phyloP scores from a whole-genome alignment of 2,113 vertebrate genomes.

The Chlorodrepanis virens region DNA sequence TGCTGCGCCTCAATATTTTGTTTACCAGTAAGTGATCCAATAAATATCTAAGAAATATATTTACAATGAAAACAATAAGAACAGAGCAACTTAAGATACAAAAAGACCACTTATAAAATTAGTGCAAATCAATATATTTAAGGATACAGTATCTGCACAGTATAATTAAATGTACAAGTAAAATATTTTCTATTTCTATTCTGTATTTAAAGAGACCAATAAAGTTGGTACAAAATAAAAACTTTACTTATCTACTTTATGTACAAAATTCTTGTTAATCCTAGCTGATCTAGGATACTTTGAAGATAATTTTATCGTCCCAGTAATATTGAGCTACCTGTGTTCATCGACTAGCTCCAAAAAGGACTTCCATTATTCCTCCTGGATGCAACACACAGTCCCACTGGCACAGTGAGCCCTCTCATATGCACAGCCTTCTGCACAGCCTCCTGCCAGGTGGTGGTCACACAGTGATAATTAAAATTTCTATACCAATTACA shows the following conservation, averaged over 20 bases:
- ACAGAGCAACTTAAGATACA: background rate
- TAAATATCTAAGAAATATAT: background rate
- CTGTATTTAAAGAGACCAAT: background rate
- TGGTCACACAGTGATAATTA: background rate
- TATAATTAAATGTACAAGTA: background rate
- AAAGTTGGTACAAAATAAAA: background rate
- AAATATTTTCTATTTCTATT: background rate
- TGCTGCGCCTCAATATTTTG: background rate
- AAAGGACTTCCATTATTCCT: background rate
- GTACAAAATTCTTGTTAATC: background rate
- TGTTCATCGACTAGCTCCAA: background rate
- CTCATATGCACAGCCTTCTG: background rate
- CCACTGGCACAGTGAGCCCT: background rate
- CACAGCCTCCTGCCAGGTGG: background rate
- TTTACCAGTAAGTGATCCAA: background rate
- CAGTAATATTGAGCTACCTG: background rate
- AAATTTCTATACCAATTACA: background rate
- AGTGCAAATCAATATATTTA: constrained; percentile 42
- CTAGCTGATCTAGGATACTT: background rate
- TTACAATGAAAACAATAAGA: background rate
- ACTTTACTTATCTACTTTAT: background rate
- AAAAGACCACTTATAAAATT: background rate
- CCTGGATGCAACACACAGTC: background rate
- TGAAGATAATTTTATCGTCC: background rate
- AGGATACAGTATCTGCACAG: background rate